Evolutionary conservation across 2,797 vertebrate genomes (phyloP), one percentile per base, ranked within the genome.

Genomic region (Podargus strigoides): DNA sequence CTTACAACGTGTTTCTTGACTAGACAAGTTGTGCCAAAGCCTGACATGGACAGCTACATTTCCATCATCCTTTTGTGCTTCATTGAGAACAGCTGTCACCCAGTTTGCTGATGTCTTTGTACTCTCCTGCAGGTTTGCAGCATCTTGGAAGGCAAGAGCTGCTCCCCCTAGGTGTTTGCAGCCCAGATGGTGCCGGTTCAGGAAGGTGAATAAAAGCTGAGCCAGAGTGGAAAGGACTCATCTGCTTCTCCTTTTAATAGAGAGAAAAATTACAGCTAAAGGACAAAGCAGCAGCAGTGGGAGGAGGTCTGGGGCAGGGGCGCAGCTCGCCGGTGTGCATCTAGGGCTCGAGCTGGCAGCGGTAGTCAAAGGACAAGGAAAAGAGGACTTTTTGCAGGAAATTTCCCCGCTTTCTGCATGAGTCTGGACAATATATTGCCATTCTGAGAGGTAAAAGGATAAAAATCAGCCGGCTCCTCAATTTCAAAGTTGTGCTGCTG

Each of bases 271-370:
- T 39, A 69, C 82, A 89, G 69, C 73, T 92, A 67, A 87, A 91
- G 89, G 86, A 59, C 85, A 88, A 88, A 69, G 80, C 41, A 55
- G 24, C 80, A 66, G 3, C 9, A 5, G 28, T 28, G 44, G 4
- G 36, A 80, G 78, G 53, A 62, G 42, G 30, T 67, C 12, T 63
- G 50, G 46, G 34, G 24, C 3, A 2, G 0, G 27, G 27, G n/a
- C 3, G 4, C 67, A 60, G 37, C 62, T 69, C 19, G 0, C 9
- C 4, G 0, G 37, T 0, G 2, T 6, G 46, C 7, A 7, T 55
- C 42, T 49, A 34, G 23, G 44, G 30, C 41, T 2, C 2, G 56
- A 46, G 37, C 36, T 72, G 59, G 44, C 67, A 92, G 42, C 0
- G 0, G n/a, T 42, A 18, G 24, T 30, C 34, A 11, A 80, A 80